A percentile compares a stretch with the other conserved stretches of the same genome.
Evolutionary conservation across 2,888 invertebrate genomes (phyloP).

Genomic region (Athalia circularis): DNA sequence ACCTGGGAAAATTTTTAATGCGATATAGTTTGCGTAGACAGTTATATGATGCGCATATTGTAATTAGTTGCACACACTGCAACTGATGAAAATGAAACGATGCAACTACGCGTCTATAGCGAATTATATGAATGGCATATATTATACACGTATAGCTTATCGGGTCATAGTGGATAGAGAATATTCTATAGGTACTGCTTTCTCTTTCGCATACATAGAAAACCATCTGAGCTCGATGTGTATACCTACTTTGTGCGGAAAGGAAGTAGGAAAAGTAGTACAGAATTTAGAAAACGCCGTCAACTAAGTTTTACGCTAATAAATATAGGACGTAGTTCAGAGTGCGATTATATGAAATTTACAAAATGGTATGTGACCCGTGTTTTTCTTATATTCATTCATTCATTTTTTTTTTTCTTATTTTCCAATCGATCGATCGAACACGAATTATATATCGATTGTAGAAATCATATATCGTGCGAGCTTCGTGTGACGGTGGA

Average conservation of each 20-base stretch:
- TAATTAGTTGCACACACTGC: no score
- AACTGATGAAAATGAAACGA: background rate
- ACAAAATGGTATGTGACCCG: no score
- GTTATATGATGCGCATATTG: background rate
- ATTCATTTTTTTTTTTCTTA: background rate
- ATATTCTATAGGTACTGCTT: slow-evolving; percentile 12
- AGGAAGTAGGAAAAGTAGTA: slow-evolving; percentile 13
- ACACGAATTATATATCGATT: no score
- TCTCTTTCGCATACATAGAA: slow-evolving; percentile 27
- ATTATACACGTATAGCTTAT: background rate
- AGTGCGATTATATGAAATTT: no score
- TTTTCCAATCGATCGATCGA: no score
- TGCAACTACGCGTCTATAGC: background rate
- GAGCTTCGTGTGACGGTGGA: no score
- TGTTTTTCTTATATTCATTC: background rate
- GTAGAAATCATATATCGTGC: no score
- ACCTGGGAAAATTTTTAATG: slow-evolving; percentile 1
- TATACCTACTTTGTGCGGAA: background rate
- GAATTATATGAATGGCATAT: background rate
- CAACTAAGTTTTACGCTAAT: no score
- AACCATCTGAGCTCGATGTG: background rate
- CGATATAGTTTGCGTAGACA: background rate
- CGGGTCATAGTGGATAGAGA: background rate
- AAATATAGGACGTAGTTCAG: no score
- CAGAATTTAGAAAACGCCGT: no score